phyloP scores from a whole-genome alignment of 2,797 vertebrate species.

The Ibycter americanus region DNA sequence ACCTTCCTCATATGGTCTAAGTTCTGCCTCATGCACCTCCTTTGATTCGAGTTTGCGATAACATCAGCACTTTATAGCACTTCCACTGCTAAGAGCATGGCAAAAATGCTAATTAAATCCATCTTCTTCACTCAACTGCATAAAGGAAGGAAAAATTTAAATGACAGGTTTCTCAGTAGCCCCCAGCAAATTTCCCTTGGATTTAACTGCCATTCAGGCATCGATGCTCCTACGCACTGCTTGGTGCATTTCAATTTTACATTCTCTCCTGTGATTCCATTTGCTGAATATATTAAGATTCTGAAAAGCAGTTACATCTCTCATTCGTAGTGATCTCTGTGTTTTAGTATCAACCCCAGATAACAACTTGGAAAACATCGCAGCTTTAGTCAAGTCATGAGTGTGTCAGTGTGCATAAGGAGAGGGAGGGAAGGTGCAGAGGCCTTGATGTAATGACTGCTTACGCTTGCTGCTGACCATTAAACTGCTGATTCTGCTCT shows the following conservation, averaged over 20 bases:
- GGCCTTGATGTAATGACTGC: neutral
- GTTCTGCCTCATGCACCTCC: neutral
- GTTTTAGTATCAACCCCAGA: neutral
- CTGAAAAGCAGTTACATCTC: neutral
- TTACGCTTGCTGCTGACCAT: neutral
- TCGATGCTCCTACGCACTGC: neutral
- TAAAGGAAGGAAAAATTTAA: neutral
- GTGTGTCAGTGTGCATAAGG: neutral
- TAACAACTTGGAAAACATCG: neutral
- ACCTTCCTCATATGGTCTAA: neutral
- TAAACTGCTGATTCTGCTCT: neutral
- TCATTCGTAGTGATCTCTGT: neutral
- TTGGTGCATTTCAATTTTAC: neutral
- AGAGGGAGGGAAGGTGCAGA: neutral
- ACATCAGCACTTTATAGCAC: slow-evolving; percentile 10
- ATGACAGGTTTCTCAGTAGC: neutral
- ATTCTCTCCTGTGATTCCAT: neutral
- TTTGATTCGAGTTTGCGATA: neutral
- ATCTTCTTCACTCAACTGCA: slow-evolving; percentile 7
- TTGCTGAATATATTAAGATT: neutral
- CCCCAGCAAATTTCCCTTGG: slow-evolving; percentile 9
- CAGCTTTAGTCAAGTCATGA: neutral
- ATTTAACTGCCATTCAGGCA: neutral
- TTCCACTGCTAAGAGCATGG: neutral
- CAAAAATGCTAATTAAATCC: slow-evolving; percentile 46